Percentiles rank a stretch among this genome's conserved stretches.
Conservation (phyloP, 2,113 vertebrate genomes). For the Conger conger region DNA sequence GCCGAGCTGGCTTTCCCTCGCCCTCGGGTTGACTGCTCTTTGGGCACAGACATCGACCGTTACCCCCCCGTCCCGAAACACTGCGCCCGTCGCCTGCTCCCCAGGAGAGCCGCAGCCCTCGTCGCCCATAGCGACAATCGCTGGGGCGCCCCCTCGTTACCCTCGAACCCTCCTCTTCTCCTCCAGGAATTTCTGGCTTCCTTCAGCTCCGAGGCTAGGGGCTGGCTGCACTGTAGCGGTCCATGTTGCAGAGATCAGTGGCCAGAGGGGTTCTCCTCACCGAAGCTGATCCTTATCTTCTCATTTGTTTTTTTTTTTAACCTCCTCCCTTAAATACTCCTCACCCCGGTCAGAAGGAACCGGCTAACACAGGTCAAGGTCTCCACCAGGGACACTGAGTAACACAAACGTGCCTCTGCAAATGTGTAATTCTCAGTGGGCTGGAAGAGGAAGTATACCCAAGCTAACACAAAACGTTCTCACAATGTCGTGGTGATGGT, state of each 20-base stretch:
- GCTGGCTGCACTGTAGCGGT: not conserved
- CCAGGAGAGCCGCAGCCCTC: not conserved
- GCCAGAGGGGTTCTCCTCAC: not conserved
- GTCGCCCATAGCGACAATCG: not conserved
- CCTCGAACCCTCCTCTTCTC: not conserved
- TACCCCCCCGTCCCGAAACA: not conserved
- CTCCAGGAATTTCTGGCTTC: not conserved
- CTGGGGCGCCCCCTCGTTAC: not conserved
- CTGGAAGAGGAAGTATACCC: too few species aligned
- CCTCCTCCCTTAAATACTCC: not conserved
- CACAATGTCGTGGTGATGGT: too few species aligned
- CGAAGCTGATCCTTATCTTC: not conserved
- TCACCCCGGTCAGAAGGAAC: not conserved
- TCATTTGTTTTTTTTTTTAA: not conserved
- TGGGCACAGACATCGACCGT: conserved; percentile 38
- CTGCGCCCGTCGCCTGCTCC: not conserved
- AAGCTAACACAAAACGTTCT: too few species aligned
- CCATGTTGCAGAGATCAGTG: not conserved
- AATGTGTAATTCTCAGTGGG: not conserved
- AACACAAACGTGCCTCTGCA: not conserved
- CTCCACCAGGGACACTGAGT: not conserved
- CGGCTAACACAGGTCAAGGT: not conserved
- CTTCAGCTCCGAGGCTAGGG: not conserved
- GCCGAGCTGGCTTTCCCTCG: conserved; percentile 32
- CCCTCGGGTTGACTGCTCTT: conserved; percentile 35